A percentile compares a stretch with the other conserved stretches of the same genome.
These are phyloP conservation scores for Passer domesticus DNA, from an alignment of 2,113 vertebrate genomes.

Conservation along the genomic window DNA sequence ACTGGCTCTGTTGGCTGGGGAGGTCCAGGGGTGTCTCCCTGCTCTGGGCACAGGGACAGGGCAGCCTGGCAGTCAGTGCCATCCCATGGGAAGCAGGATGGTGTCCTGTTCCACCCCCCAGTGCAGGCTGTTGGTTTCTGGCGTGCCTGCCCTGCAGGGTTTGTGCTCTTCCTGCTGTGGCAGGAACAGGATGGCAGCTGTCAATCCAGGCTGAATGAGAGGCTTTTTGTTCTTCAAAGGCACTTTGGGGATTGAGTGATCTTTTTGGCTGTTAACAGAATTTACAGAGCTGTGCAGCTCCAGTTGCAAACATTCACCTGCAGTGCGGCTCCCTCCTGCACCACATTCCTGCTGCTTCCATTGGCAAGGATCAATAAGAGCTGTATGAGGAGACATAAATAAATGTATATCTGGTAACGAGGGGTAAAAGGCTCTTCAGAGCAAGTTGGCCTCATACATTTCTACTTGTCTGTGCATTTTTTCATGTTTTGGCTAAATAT, in stretches of 20 bases:
- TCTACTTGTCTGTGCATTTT: background rate
- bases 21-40: background rate
- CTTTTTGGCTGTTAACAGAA: background rate
- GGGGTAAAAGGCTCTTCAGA: background rate
- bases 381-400: background rate
- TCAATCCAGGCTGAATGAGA: background rate
- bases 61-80: background rate
- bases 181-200: background rate
- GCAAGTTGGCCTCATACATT: background rate
- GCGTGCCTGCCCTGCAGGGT: background rate
- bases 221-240: background rate
- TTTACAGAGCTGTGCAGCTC: background rate
- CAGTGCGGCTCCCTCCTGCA: background rate
- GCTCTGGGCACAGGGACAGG: background rate
- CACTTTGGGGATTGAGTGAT: background rate
- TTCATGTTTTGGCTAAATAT: background rate
- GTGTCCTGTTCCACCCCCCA: background rate
- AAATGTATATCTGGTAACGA: background rate
- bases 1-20: background rate
- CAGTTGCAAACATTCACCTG: background rate
- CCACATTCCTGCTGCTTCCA: background rate
- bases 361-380: background rate
- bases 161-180: background rate
- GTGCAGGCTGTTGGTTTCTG: accelerated
- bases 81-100: accelerated